phyloP scores from a whole-genome alignment of 2,888 invertebrate species.

The Apodemia zela region DNA sequence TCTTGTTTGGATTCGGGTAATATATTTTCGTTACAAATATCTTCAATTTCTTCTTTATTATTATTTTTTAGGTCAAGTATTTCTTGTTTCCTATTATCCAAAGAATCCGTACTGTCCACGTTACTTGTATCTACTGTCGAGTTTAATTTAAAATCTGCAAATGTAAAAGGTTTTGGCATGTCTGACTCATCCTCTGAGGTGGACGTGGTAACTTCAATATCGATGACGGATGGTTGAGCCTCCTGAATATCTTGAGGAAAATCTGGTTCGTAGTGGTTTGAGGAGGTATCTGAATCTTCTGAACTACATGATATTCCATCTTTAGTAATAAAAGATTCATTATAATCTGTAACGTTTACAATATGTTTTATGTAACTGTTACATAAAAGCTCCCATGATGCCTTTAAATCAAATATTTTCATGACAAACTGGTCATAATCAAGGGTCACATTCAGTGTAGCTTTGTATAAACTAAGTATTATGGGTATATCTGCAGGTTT shows the following conservation, averaged over 20 bases:
- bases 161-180: constrained; percentile 73
- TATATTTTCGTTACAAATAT: constrained; percentile 35
- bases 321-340: constrained; percentile 53
- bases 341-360: constrained; percentile 62
- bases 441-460: constrained; percentile 72
- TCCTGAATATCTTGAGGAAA: constrained; percentile 43
- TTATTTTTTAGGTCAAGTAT: constrained; percentile 7
- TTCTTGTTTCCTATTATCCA: constrained; percentile 27
- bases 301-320: constrained; percentile 64
- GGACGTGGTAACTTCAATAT: constrained; percentile 25
- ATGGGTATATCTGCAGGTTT: constrained; percentile 82
- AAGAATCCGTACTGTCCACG: constrained; percentile 32
- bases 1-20: constrained; percentile 20
- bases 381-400: constrained; percentile 82
- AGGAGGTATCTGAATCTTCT: constrained; percentile 59
- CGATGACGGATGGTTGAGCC: constrained; percentile 13
- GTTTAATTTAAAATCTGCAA: constrained; percentile 79
- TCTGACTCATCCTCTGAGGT: constrained; percentile 35
- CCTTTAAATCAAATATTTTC: constrained; percentile 81
- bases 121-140: constrained; percentile 42
- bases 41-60: constrained; percentile 42
- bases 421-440: constrained; percentile 81
- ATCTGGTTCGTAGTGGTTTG: constrained; percentile 62
- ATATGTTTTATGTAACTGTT: constrained; percentile 76
- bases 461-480: constrained; percentile 81